Evolutionary conservation across 2,888 invertebrate species (phyloP), one percentile per base, ranked within the genome.

Genomic region (Cenopis cana): DNA sequence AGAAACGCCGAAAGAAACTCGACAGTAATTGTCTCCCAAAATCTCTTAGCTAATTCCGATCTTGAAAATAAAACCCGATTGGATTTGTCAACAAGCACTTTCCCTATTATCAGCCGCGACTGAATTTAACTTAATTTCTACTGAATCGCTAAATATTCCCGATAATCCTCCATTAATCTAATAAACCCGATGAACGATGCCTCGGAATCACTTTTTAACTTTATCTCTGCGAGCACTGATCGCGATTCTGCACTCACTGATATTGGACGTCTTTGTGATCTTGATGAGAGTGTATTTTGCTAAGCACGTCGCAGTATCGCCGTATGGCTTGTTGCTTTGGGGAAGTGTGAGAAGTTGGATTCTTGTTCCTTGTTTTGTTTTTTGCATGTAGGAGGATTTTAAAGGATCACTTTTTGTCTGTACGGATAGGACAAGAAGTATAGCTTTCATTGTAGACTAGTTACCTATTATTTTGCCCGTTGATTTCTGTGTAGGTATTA

Each of bases 201-300:
- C 18, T 49, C 17, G 12, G 12, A 50, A 61, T 61, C 49, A 61
- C 49, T 61, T 61, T 60, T 46, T 46, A 59, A 41, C 20, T 38
- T 38, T 60, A 60, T 60, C 46, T 60, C 29, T 12, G 17, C 11
- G 46, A 59, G 59, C n/a, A 46, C 24, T 36, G 14, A 59, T 59
- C 46, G 24, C 46, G 24, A 60, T 60, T 46, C 59, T 60, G 59
- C 60, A 60, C 60, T 60, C 46, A 60, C 60, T 60, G 46, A 60
- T 60, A 60, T 60, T 60, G 60, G 46, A 60, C 46, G n/a, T 46
- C 60, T 46, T 60, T 46, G 46, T n/a, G 24, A 46, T 46, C 24
- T 24, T 4, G 24, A 60, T 60, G 41, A 24, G 24, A 60, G 60
- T 46, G 41, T 46, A 46, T n/a, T 46, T 46, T 8, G 41, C 41